phyloP scores from a whole-genome alignment of 2,888 invertebrate genomes.

The Melanophora roralis region DNA sequence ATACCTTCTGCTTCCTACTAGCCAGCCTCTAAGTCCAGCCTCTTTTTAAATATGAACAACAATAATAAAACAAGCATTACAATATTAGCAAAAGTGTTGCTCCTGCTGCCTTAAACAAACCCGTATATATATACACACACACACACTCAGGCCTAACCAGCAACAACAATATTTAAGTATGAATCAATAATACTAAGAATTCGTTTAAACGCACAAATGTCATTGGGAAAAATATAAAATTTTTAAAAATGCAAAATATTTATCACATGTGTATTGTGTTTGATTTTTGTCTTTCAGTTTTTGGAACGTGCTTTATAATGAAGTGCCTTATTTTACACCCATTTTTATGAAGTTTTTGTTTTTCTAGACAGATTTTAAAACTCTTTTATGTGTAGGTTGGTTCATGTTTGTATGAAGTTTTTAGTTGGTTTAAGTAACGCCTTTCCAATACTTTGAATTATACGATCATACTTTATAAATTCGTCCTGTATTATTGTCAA shows the following conservation, averaged over 20 bases:
- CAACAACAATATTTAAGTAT: no score
- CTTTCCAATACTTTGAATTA: conserved; percentile 57
- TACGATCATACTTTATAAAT: conserved; percentile 29
- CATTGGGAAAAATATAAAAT: conserved; percentile 21
- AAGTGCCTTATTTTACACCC: conserved; percentile 39
- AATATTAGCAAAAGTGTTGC: conserved; percentile 57
- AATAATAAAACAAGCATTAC: conserved; percentile 17
- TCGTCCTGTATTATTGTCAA: conserved; percentile 36
- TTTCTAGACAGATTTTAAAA: conserved; percentile 24
- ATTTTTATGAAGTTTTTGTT: conserved; percentile 10
- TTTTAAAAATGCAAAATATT: conserved; percentile 28
- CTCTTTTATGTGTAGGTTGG: not conserved
- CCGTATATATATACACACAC: not conserved
- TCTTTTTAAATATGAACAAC: conserved; percentile 42
- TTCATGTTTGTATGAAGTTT: conserved; percentile 15
- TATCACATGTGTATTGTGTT: conserved; percentile 22
- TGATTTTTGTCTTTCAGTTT: conserved; percentile 7
- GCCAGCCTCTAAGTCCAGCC: conserved; percentile 64
- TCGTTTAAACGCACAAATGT: conserved; percentile 46
- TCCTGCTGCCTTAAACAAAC: conserved; percentile 10
- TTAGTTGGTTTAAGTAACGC: conserved; percentile 49
- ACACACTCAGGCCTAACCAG: not conserved
- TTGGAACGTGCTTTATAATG: conserved; percentile 48
- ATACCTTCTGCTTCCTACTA: conserved; percentile 66
- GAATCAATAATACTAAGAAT: conserved; percentile 3